Evolutionary conservation across 2,797 vertebrate genomes (phyloP).

Genomic region (Ispidina lecontei): DNA sequence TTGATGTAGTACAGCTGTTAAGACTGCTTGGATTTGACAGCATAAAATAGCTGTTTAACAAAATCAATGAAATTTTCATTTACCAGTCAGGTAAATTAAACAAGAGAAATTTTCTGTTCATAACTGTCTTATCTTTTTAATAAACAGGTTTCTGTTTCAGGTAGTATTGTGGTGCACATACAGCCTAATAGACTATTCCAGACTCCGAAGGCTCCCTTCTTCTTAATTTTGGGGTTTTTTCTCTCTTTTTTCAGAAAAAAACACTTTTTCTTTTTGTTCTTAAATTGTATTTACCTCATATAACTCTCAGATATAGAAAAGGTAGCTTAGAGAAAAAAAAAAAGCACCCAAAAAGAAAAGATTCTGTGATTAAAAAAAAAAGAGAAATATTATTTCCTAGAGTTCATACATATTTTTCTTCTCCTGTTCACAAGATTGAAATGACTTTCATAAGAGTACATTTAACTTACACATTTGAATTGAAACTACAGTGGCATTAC

Average conservation of each 20-base stretch:
- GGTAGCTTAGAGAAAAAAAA: not conserved
- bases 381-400: not conserved
- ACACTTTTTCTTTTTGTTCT: not conserved
- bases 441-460: not conserved
- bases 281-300: not conserved
- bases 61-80: conserved; percentile 32
- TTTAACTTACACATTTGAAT: conserved; percentile 4
- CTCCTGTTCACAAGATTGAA: not conserved
- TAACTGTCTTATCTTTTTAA: not conserved
- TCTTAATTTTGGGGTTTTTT: not conserved
- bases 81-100: conserved; percentile 18
- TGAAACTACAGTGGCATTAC: not conserved
- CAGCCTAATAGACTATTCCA: not conserved
- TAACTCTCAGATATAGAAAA: not conserved
- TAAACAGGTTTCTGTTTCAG: not conserved
- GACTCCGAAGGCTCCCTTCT: not conserved
- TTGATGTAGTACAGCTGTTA: not conserved
- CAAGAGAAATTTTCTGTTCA: not conserved
- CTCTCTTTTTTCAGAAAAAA: not conserved
- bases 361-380: not conserved
- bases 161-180: not conserved
- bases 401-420: not conserved
- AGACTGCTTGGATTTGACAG: conserved; percentile 11
- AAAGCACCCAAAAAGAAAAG: not conserved
- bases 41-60: not conserved